Percentiles rank a stretch among this genome's conserved stretches.
These are phyloP conservation scores for Enteromius argenteus DNA, from an alignment of 2,797 vertebrate species.

Conservation along the genomic window DNA sequence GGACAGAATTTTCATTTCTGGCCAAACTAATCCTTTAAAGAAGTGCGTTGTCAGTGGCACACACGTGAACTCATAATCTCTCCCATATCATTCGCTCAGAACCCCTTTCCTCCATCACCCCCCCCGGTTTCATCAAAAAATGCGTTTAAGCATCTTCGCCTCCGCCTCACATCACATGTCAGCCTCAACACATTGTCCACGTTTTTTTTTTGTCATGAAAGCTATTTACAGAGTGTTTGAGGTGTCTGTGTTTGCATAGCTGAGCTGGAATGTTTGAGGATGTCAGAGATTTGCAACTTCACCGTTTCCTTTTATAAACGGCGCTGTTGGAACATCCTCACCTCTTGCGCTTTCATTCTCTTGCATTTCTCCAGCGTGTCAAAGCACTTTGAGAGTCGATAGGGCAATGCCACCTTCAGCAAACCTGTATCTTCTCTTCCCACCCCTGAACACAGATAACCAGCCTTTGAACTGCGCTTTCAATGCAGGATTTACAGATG, in stretches of 20 bases:
- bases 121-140: not conserved
- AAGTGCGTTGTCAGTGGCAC: not conserved
- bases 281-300: conserved; percentile 39
- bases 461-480: conserved; percentile 12
- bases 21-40: conserved; percentile 21
- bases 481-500: conserved; percentile 13
- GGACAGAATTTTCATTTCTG: not conserved
- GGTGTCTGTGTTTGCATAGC: conserved; percentile 35
- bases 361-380: not conserved
- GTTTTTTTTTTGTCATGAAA: conserved; percentile 21
- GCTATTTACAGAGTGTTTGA: conserved; percentile 42
- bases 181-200: conserved; percentile 31
- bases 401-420: conserved; percentile 45
- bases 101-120: conserved; percentile 21
- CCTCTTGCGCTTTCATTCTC: conserved; percentile 28
- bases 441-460: conserved; percentile 29
- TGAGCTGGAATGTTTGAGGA: conserved; percentile 30
- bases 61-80: conserved; percentile 16
- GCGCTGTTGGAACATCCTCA: conserved; percentile 34
- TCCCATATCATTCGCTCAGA: conserved; percentile 43
- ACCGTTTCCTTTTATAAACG: conserved; percentile 32
- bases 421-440: conserved; percentile 7
- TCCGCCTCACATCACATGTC: conserved; percentile 6
- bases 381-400: not conserved
- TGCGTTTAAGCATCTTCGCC: conserved; percentile 26